Conservation (phyloP, 2,113 vertebrate species). For the Cynocephalus volans region DNA sequence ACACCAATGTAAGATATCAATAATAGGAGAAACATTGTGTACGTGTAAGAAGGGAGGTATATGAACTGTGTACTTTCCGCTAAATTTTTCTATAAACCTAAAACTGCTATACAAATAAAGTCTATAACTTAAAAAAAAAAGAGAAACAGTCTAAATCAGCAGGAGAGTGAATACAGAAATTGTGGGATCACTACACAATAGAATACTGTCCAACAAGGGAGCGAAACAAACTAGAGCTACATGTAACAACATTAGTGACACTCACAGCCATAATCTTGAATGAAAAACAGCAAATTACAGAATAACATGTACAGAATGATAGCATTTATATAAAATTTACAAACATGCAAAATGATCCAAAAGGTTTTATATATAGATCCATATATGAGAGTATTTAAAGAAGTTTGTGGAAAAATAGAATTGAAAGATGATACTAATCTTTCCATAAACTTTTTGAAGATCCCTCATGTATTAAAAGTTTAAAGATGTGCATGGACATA, state of each 20-base stretch:
- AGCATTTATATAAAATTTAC: not conserved
- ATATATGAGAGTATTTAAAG: no score
- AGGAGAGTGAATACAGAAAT: not conserved
- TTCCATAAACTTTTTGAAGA: no score
- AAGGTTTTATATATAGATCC: not conserved
- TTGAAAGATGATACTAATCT: no score
- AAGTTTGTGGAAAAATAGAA: no score
- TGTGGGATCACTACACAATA: not conserved
- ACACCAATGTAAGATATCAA: no score
- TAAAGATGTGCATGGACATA: not conserved
- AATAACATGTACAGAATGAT: not conserved
- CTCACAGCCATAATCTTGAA: not conserved
- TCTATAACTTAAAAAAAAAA: no score
- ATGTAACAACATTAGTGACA: not conserved
- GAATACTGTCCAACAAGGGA: not conserved
- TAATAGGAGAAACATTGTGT: no score
- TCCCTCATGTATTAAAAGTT: not conserved
- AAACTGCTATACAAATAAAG: no score
- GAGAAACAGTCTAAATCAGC: not conserved
- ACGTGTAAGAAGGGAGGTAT: no score
- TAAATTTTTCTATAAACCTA: no score
- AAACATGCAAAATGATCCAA: not conserved
- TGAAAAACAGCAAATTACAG: not conserved
- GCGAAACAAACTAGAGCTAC: not conserved
- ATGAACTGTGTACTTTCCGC: no score